A percentile compares a stretch with the other conserved stretches of the same genome.
Conservation (phyloP, 2,888 invertebrate species). For the Cistogaster globosa region DNA sequence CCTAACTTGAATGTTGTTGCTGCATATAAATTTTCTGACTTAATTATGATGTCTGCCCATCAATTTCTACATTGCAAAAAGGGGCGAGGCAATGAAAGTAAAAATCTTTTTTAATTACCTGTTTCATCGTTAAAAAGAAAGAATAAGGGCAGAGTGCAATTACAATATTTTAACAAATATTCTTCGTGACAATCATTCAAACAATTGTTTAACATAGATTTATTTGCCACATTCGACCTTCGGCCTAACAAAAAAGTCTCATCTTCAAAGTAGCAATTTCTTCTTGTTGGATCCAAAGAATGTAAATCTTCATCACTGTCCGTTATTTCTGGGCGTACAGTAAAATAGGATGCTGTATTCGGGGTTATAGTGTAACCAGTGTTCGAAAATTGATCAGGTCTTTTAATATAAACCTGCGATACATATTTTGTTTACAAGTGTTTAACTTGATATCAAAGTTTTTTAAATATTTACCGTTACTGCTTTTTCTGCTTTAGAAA, state of each 20-base stretch:
- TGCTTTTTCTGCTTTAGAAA: slow-evolving; percentile 71
- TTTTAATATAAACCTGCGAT: slow-evolving; percentile 77
- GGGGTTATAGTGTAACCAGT: slow-evolving; percentile 76
- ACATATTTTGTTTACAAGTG: neutral
- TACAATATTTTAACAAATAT: slow-evolving; percentile 77
- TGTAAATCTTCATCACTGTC: slow-evolving; percentile 76
- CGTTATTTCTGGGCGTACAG: slow-evolving; percentile 78
- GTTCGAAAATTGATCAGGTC: slow-evolving; percentile 75
- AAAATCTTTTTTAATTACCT: slow-evolving; percentile 71
- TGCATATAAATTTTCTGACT: no score
- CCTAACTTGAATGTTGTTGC: no score
- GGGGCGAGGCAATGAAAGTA: no score
- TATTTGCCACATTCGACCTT: neutral
- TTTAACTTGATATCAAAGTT: neutral
- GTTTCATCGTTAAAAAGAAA: slow-evolving; percentile 73
- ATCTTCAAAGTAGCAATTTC: slow-evolving; percentile 78
- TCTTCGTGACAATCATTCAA: slow-evolving; percentile 79
- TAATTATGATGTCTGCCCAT: no score
- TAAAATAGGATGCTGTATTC: slow-evolving; percentile 78
- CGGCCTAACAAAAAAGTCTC: slow-evolving; percentile 49
- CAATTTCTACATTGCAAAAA: no score
- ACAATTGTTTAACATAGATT: slow-evolving; percentile 77
- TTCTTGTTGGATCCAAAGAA: slow-evolving; percentile 74
- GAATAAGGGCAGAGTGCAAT: slow-evolving; percentile 79
- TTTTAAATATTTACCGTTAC: slow-evolving; percentile 74